Base-by-base conservation (phyloP, 2,888 invertebrate genomes). In the Balanococcus diminutus region DNA sequence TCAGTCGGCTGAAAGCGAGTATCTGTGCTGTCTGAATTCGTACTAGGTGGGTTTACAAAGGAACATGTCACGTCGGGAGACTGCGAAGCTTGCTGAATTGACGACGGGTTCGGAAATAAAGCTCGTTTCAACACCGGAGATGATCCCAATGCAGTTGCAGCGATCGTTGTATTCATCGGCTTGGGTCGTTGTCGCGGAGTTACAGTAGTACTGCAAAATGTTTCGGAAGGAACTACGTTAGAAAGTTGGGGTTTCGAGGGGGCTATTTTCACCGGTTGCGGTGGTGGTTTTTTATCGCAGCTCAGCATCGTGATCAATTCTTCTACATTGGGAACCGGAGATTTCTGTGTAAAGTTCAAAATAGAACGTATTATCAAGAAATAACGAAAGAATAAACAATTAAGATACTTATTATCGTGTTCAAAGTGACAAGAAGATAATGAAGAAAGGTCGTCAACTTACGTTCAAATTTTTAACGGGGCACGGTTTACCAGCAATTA, bases 151-250 rank as follows among this genome's bases (percentile, higher is more conserved):
- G 87, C 81, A 79, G 87, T 83, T 2, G 31, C 16, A 32, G 88
- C 79, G 56, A 87, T 83, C 36, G 82, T 83, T 6, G 87, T 86
- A 61, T 82, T 86, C 61, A 87, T 79, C 36, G 88, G 88, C 89
- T 96, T 96, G 11, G 96, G 96, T 88, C 96, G 91, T 89, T 96
- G 95, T 84, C 96, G 91, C 2, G 96, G 96, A 84, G 94, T 94
- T 31, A 96, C 95, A 88, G 95, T 95, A 1, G 96, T 96, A 86
- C 94, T 94, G 89, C 94, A 94, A 1, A 91, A 90, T 14, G 90
- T 89, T 3, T 91, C 89, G 8, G 39, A 61, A 85, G 85, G 85
- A 85, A 85, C 85, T 79, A 79, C 79, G 16, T 91, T 90, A 36
- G 42, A 39, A 32, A 79, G 42, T 46, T 85, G 85, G 11, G 91